Conservation (phyloP, 2,888 invertebrate genomes). For the Physocephala rufipes region DNA sequence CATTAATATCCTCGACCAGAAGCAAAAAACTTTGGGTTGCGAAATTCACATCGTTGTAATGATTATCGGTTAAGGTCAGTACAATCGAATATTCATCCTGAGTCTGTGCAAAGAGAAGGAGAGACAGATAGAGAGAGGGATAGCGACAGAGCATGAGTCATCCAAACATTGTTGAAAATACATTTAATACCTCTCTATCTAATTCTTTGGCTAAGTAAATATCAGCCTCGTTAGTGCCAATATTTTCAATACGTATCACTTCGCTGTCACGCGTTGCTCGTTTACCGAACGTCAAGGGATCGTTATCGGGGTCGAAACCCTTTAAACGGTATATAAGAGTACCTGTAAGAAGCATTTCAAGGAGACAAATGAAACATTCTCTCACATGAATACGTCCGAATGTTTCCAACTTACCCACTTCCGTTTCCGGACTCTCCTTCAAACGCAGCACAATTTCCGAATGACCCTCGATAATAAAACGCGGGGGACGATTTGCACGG, state of each 20-base stretch:
- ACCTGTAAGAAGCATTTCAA: slow-evolving; percentile 68
- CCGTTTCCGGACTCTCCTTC: slow-evolving; percentile 87
- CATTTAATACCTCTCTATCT: slow-evolving; percentile 90
- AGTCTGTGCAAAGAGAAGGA: slow-evolving; percentile 68
- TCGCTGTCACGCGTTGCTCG: slow-evolving; percentile 82
- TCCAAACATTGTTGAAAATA: slow-evolving; percentile 30
- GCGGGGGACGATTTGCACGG: slow-evolving; percentile 78
- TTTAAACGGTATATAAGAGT: slow-evolving; percentile 82
- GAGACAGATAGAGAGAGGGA: neutral
- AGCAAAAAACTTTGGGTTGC: slow-evolving; percentile 89
- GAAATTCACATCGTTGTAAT: slow-evolving; percentile 85
- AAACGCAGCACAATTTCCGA: slow-evolving; percentile 90
- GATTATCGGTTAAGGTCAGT: slow-evolving; percentile 87
- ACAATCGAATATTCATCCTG: slow-evolving; percentile 90
- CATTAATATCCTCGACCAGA: slow-evolving; percentile 91
- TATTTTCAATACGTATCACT: slow-evolving; percentile 84
- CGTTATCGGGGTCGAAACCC: slow-evolving; percentile 88
- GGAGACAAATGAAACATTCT: neutral
- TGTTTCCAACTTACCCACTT: slow-evolving; percentile 74
- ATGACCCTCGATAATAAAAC: slow-evolving; percentile 86
- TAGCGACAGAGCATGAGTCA: slow-evolving; percentile 14
- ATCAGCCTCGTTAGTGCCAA: slow-evolving; percentile 83
- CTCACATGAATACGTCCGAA: neutral
- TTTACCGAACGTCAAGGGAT: slow-evolving; percentile 83
- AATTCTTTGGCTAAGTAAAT: slow-evolving; percentile 88